Evolutionary conservation across 37 sponge, comb jelly and placozoan genomes (phyloP).

Genomic region (Spongilla lacustris): DNA sequence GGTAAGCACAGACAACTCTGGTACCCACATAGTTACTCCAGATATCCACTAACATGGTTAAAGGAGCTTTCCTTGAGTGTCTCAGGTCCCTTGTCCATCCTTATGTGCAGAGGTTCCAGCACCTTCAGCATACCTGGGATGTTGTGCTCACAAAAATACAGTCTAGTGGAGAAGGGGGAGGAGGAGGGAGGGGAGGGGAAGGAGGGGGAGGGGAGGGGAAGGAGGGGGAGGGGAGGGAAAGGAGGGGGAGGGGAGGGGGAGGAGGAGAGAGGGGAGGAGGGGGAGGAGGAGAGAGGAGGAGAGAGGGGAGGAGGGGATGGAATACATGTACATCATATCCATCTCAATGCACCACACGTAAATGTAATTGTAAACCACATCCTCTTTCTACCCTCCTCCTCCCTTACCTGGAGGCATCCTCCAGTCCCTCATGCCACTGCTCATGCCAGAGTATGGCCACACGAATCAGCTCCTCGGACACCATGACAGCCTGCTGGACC

Average conservation of each 20-base stretch:
- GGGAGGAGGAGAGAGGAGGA: too few species aligned
- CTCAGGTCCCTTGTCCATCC: constrained; percentile 87
- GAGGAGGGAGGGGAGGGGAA: too few species aligned
- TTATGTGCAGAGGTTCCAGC: constrained; percentile 88
- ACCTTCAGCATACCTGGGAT: constrained; percentile 88
- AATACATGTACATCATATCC: too few species aligned
- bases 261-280: too few species aligned
- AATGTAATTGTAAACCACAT: too few species aligned
- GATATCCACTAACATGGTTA: constrained; percentile 64
- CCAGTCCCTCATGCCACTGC: constrained; percentile 98
- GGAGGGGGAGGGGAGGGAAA: background rate
- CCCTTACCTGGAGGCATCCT: constrained; percentile 86
- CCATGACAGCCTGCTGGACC: constrained; percentile 94
- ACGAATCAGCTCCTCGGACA: constrained; percentile 94
- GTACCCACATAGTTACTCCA: background rate
- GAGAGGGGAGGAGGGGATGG: too few species aligned
- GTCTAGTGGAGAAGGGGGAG: too few species aligned
- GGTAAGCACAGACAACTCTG: background rate
- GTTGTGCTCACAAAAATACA: constrained; percentile 95
- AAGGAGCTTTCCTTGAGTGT: constrained; percentile 90
- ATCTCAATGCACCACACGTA: too few species aligned
- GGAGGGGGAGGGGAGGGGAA: constrained; percentile 4
- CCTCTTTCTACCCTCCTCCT: background rate
- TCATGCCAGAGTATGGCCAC: constrained; percentile 99
- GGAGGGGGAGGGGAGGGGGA: too few species aligned